Base-by-base conservation (phyloP, 1,140 invertebrate species). In the Drosophila parvula region DNA sequence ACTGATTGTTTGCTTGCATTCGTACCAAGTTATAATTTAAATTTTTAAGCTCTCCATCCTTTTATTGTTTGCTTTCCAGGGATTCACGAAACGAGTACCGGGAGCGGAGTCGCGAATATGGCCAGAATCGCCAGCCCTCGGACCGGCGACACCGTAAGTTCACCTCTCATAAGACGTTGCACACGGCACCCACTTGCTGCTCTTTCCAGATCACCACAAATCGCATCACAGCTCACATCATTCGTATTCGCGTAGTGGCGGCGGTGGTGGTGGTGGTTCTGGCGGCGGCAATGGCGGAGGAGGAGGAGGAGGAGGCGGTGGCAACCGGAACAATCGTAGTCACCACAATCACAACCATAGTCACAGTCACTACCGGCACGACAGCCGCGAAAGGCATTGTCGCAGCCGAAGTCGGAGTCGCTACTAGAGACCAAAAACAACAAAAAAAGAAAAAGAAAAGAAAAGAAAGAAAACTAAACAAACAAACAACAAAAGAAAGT, bases 141-240 rank as follows among this genome's bases (percentile, higher is more conserved):
- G 90, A 91, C 30, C 71, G 81, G 61, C 74, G 90, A 22, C 90
- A 91, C 60, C 82, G 91, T 92, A 89, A 91, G 91, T 90, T 40
- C 8, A 34, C 53, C 18, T 28, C 1, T 11, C 14, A 41, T 6
- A n/a, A 27, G 5, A 11, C 30, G 10, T 57, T 74, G 53, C 47
- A 62, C 63, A 74, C 64, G 56, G 9, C 32, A 28, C 51, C 9
- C 28, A 34, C 27, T 45, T 12, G 8, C 27, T 43, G 11, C 27
- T 41, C 34, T 47, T 63, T 55, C 14, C 61, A 90, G 89, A 91
- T 79, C 83, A 91, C 53, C 85, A 90, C 48, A 91, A 92, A 58
- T 86, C 88, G 34, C 91, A 90, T 67, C 91, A 90, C 38, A 70
- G 85, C 8, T 69, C 65, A 38, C 65, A 69, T 38, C 81, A 91